Evolutionary conservation across 2,797 vertebrate genomes (phyloP).

Genomic region (Pangasius djambal): DNA sequence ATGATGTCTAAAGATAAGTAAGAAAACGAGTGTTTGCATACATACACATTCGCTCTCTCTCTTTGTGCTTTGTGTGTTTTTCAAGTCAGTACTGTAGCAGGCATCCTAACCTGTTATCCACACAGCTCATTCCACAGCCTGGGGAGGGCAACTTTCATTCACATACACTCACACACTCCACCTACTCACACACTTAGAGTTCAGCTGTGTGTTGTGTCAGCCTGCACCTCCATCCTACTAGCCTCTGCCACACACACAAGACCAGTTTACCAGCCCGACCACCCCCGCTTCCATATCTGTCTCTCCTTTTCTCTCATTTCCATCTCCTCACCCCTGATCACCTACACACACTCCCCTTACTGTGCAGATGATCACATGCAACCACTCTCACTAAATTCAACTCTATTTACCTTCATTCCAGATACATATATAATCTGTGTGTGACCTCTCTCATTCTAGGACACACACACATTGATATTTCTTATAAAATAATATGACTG

Average conservation of each 20-base stretch:
- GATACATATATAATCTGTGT: neutral
- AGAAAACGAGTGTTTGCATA: conserved; percentile 2
- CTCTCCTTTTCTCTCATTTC: conserved; percentile 50
- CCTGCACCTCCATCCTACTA: conserved; percentile 54
- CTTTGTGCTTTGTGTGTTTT: conserved; percentile 31
- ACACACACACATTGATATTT: neutral
- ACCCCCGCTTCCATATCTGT: conserved; percentile 50
- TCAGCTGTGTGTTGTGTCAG: conserved; percentile 61
- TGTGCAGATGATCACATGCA: conserved; percentile 53
- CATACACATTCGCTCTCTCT: neutral
- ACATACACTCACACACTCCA: conserved; percentile 54
- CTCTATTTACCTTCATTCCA: neutral
- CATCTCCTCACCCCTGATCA: conserved; percentile 19
- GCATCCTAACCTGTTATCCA: conserved; percentile 72
- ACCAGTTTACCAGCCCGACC: conserved; percentile 43
- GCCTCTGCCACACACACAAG: conserved; percentile 39
- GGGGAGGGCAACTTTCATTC: conserved; percentile 64
- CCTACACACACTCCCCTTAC: conserved; percentile 50
- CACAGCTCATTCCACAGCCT: conserved; percentile 73
- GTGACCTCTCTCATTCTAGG: neutral
- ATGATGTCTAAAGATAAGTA: neutral
- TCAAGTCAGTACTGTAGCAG: conserved; percentile 61
- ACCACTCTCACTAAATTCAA: conserved; percentile 56
- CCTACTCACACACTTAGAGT: conserved; percentile 60
- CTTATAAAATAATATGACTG: neutral